A percentile compares a stretch with the other conserved stretches of the same genome.
These are phyloP conservation scores for Mesaphorura yosii DNA, from an alignment of 1,140 invertebrate species.

Conservation along the genomic window DNA sequence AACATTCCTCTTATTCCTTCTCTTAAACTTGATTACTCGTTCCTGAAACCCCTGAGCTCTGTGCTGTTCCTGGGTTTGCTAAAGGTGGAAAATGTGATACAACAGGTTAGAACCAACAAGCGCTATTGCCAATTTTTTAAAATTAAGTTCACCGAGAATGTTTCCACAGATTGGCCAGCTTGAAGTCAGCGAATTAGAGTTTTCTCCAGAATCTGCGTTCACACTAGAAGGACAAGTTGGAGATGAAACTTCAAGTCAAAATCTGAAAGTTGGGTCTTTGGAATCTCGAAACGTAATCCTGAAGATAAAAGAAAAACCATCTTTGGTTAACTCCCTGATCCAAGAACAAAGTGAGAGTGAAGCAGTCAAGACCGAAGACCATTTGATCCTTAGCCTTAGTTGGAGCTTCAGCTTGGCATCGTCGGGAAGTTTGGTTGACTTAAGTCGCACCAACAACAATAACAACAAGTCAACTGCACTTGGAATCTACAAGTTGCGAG, in stretches of 20 bases:
- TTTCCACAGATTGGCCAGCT: constrained; percentile 8
- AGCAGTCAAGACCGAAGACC: not conserved
- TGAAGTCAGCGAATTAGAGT: constrained; percentile 8
- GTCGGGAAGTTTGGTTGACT: not conserved
- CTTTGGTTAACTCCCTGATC: no score
- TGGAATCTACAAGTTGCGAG: not conserved
- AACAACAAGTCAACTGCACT: not conserved
- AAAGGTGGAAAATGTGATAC: constrained; percentile 19
- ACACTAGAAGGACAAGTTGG: constrained; percentile 2
- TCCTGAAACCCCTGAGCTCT: constrained; percentile 15
- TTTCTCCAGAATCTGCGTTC: constrained; percentile 10
- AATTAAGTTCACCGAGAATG: no score
- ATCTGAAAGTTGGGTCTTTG: not conserved
- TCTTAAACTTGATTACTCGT: constrained; percentile 17
- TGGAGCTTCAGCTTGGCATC: not conserved
- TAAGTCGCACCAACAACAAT: no score
- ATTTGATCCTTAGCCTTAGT: not conserved
- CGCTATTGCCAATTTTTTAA: no score
- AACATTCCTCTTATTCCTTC: constrained; percentile 15
- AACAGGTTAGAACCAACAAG: constrained; percentile 5
- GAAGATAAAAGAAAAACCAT: not conserved
- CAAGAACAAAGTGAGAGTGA: not conserved
- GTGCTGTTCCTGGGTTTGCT: constrained; percentile 12
- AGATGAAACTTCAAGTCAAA: not conserved
- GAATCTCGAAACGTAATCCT: constrained; percentile 11